Base-by-base conservation (phyloP, 2,888 invertebrate species). In the Drosophila recens region DNA sequence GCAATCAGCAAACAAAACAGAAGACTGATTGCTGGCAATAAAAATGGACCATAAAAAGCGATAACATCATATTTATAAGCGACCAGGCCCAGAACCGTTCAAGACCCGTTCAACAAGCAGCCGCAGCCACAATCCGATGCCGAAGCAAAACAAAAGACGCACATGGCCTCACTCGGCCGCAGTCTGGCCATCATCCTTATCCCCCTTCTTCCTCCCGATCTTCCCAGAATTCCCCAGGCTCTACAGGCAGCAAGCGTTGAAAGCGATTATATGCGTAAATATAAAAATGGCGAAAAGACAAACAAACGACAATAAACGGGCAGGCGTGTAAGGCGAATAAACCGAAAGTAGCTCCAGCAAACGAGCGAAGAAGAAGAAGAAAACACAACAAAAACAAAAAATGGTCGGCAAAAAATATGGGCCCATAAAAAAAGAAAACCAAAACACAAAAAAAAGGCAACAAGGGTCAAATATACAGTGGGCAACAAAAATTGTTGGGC, bases 21-120 rank as follows among this genome's bases (percentile, higher is more conserved):
- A 89, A 78, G 82, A 90, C 86, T 90, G 90, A 90, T 90, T 90
- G 91, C 89, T 69, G 63, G 82, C 85, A 88, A 90, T 90, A 90
- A 90, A 90, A 89, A 76, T 79, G 88, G 80, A 82, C 88, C 89
- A 90, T 90, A 90, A 90, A 90, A 90, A 81, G 84, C 82, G 90
- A 90, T 90, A 90, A 89, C 89, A 90, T 87, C 90, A 90, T 89
- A 90, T 90, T 90, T 90, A 87, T 87, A 90, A 87, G 76, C 77
- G 68, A 13, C 52, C 20, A 33, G 15, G 17, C 49, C n/a, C 49
- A 46, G 15, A 27, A 43, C 38, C 49, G 38, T n/a, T 20, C 53
- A 10, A 34, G 42, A 56, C 78, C 17, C 17, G 17, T 17, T 80
- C 77, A 80, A 72, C 80, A 80, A 72, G 74, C 69, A 53, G 71